Evolutionary conservation across 1,140 invertebrate genomes (phyloP), one percentile per base, ranked within the genome.

Genomic region (Mactra quadrangularis): DNA sequence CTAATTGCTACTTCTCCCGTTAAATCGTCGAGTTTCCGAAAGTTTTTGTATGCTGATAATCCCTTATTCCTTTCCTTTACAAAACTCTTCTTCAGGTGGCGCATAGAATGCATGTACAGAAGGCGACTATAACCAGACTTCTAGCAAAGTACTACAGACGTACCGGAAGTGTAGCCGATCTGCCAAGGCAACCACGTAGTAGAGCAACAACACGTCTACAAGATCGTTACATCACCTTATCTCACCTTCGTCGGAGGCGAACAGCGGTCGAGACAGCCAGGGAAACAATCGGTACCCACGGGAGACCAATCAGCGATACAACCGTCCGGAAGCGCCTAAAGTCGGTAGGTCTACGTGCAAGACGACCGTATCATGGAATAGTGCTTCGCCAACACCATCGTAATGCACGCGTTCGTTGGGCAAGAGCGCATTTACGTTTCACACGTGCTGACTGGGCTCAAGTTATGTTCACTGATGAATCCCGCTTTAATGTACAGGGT

Each of bases 401-500:
- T 22, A 11, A 15, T 3, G 47, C n/a, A 7, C 11, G 52, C 29
- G 38, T 47, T 13, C 64, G 38, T 13, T 68, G 64, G 41, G 64
- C 64, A 31, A 13, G 64, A 41, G 27, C 25, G 31, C 52, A 57
- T 55, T 17, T 1, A n/a, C 6, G 70, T n/a, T 22, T n/a, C 3
- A 72, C 70, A n/a, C 50, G 38, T 22, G 50, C 70, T 29, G 70
- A 72, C 45, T 55, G 70, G 50, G 52, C 27, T 19, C 70, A 55
- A 19, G 70, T 72, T 38, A 47, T 72, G 4, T 72, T 55, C n/a
- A 72, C 70, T 31, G 50, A 72, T 38, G 70, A 72, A 55, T n/a
- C 29, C 25, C 53, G 33, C n/a, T 72, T 72, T 19, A 6, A 33
- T n/a, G 15, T 53, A 55, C 52, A 53, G 1, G 52, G 22, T 7